Conservation (phyloP, 2,797 vertebrate genomes). For the Acrocephalus scirpaceus region DNA sequence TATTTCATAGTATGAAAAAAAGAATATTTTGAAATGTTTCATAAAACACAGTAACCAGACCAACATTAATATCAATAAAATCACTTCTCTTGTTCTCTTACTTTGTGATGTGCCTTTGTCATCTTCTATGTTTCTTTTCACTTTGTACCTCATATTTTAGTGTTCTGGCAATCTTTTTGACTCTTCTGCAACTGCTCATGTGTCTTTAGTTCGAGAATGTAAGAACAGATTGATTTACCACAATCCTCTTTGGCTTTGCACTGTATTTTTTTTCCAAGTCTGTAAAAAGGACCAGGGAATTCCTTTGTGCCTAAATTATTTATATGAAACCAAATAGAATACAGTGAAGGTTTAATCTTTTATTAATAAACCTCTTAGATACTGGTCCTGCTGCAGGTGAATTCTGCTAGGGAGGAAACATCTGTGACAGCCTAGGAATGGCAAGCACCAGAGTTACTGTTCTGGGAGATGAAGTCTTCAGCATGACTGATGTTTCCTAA, state of each 20-base stretch:
- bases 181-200: not conserved
- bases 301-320: conserved; percentile 41
- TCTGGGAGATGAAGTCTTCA: not conserved
- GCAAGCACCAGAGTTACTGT: not conserved
- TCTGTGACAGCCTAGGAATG: not conserved
- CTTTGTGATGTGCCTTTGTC: not conserved
- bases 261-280: not conserved
- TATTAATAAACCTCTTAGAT: conserved; percentile 34
- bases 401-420: conserved; percentile 6
- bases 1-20: not conserved
- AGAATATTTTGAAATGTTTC: not conserved
- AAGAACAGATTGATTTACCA: not conserved
- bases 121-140: not conserved
- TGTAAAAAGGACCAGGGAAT: not conserved
- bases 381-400: not conserved
- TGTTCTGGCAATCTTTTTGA: not conserved
- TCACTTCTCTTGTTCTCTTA: not conserved
- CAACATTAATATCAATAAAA: not conserved
- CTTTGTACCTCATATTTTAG: not conserved
- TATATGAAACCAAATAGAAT: not conserved
- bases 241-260: not conserved
- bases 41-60: not conserved
- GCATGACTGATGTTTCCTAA: conserved; percentile 6
- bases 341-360: not conserved
- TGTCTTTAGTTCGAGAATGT: not conserved